phyloP scores from a whole-genome alignment of 2,113 vertebrate species.

The Nyctereutes procyonoides region DNA sequence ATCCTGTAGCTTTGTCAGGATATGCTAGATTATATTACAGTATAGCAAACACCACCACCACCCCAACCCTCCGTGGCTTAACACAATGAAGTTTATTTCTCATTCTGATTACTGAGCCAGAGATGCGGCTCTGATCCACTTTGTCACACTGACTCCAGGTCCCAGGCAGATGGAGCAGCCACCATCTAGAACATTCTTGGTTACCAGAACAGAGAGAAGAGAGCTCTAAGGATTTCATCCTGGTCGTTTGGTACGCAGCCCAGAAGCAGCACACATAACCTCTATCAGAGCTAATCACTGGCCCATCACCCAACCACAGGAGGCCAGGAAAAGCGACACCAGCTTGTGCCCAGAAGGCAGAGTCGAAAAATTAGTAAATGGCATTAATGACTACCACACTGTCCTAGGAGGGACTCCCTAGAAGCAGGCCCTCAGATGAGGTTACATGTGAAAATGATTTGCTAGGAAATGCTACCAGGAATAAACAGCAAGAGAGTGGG shows the following conservation, averaged over 20 bases:
- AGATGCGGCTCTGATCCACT: not conserved
- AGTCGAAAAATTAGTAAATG: not conserved
- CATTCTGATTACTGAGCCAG: not conserved
- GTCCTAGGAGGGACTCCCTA: not conserved
- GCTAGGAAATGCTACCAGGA: not conserved
- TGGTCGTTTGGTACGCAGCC: not conserved
- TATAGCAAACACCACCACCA: not conserved
- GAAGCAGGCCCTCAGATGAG: not conserved
- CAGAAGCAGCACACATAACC: not conserved
- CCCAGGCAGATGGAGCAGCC: not conserved
- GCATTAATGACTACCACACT: not conserved
- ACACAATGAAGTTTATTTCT: not conserved
- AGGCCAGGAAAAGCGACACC: not conserved
- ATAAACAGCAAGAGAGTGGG: not conserved
- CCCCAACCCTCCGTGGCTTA: not conserved
- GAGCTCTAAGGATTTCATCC: not conserved
- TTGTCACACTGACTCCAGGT: not conserved
- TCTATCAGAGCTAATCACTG: not conserved
- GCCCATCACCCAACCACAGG: not conserved
- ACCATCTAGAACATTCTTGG: not conserved
- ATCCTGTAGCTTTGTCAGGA: not conserved
- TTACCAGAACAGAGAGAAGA: not conserved
- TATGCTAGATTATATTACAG: not conserved
- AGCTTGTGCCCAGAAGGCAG: not conserved
- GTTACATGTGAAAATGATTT: not conserved